Conservation (phyloP, 1,140 invertebrate species). For the Helicoverpa zea region DNA sequence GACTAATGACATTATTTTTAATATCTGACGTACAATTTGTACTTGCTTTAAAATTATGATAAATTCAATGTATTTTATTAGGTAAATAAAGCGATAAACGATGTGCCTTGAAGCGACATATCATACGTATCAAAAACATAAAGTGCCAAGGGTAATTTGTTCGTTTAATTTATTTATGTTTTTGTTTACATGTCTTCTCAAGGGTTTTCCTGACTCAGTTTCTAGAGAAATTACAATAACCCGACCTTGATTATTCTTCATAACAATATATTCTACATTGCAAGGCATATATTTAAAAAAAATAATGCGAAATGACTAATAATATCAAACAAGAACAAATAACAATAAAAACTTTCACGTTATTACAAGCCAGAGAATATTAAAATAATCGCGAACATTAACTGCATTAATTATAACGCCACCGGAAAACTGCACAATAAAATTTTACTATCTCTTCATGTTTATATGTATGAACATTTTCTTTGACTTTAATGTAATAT, state of each 20-base stretch:
- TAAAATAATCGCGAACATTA: background rate
- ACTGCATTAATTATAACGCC: background rate
- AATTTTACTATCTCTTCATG: background rate
- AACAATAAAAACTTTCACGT: background rate
- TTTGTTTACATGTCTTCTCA: constrained; percentile 8
- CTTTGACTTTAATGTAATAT: background rate
- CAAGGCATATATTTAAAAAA: too few relatives aligned
- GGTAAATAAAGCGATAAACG: constrained; percentile 35
- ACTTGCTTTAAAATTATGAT: constrained; percentile 16
- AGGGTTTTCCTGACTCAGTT: background rate
- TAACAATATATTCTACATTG: background rate
- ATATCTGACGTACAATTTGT: constrained; percentile 13
- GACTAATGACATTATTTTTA: constrained; percentile 19
- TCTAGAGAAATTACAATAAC: background rate
- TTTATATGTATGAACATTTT: background rate
- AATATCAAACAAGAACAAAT: background rate
- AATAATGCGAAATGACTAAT: too few relatives aligned
- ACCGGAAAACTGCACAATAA: too few relatives aligned
- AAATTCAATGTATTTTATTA: constrained; percentile 39
- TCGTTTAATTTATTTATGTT: constrained; percentile 1
- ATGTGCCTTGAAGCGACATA: constrained; percentile 18
- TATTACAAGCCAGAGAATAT: background rate
- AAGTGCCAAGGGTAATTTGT: background rate
- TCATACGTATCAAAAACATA: constrained; percentile 6
- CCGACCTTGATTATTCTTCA: background rate